Evolutionary conservation across 1,140 invertebrate species (phyloP).

Genomic region (Pseudomyrmex pallidus): DNA sequence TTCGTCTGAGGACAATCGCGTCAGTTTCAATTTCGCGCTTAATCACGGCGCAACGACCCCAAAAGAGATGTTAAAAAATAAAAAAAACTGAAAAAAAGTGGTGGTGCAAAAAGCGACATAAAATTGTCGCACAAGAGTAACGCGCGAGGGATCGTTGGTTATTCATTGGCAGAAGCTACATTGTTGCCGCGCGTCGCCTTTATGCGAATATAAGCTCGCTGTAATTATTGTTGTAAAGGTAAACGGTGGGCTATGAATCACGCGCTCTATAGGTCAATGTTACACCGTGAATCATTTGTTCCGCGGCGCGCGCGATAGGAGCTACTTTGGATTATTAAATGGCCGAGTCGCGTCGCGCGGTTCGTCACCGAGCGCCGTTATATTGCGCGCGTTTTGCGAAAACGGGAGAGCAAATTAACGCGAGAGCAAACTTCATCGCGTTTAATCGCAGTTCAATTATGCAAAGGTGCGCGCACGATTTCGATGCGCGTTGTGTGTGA

Average conservation of each 20-base stretch:
- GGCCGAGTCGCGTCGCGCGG: not conserved
- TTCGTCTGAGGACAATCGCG: not conserved
- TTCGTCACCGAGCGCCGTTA: no score
- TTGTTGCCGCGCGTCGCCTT: not conserved
- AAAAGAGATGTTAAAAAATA: no score
- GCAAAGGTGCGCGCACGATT: no score
- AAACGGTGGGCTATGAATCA: slow-evolving; percentile 46
- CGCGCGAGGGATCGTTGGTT: not conserved
- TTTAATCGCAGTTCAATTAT: no score
- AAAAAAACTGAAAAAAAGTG: no score
- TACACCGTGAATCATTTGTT: slow-evolving; percentile 48
- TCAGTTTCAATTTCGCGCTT: not conserved
- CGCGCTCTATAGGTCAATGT: slow-evolving; percentile 40
- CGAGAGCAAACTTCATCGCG: no score
- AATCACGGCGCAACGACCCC: not conserved
- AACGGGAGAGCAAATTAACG: not conserved
- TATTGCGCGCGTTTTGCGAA: not conserved
- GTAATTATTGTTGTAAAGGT: slow-evolving; percentile 30
- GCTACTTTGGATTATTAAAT: slow-evolving; percentile 43
- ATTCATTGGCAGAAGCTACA: not conserved
- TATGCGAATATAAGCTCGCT: not conserved
- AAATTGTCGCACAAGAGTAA: not conserved
- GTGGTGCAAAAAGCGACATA: not conserved
- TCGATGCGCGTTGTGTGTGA: no score
- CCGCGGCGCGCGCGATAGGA: not conserved